A percentile compares a stretch with the other conserved stretches of the same genome.
Conservation (phyloP, 2,888 invertebrate genomes). For the Philaethria dido region DNA sequence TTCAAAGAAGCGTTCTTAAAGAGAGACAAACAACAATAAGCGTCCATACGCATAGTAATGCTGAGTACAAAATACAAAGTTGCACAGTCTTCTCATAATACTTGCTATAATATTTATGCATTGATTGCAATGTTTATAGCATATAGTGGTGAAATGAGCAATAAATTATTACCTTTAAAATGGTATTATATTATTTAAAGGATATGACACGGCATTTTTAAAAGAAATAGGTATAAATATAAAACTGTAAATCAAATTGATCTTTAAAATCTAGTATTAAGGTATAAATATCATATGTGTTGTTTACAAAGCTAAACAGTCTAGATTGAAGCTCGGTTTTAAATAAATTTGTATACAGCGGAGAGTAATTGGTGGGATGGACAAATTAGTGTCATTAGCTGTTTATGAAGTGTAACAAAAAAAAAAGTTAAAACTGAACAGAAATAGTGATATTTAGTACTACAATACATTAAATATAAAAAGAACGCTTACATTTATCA, state of each 20-base stretch:
- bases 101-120: too few relatives aligned
- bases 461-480: conserved; percentile 29
- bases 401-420: conserved; percentile 23
- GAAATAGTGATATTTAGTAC: conserved; percentile 20
- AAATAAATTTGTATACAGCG: conserved; percentile 22
- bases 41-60: conserved; percentile 4
- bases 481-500: conserved; percentile 27
- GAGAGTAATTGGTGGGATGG: conserved; percentile 28
- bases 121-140: too few relatives aligned
- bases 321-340: conserved; percentile 43
- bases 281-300: neutral
- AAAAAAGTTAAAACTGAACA: neutral
- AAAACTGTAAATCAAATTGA: neutral
- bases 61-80: neutral
- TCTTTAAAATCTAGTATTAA: neutral
- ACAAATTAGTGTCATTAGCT: conserved; percentile 30
- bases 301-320: conserved; percentile 36
- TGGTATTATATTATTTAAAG: too few relatives aligned
- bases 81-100: too few relatives aligned
- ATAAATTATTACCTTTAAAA: too few relatives aligned
- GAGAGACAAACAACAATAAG: conserved; percentile 20
- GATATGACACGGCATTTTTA: too few relatives aligned
- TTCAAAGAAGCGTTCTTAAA: conserved; percentile 30
- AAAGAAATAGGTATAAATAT: too few relatives aligned
- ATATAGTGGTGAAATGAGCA: too few relatives aligned